Evolutionary conservation across 2,888 invertebrate species (phyloP), one percentile per base, ranked within the genome.

Genomic region (Ormyrus thymus): DNA sequence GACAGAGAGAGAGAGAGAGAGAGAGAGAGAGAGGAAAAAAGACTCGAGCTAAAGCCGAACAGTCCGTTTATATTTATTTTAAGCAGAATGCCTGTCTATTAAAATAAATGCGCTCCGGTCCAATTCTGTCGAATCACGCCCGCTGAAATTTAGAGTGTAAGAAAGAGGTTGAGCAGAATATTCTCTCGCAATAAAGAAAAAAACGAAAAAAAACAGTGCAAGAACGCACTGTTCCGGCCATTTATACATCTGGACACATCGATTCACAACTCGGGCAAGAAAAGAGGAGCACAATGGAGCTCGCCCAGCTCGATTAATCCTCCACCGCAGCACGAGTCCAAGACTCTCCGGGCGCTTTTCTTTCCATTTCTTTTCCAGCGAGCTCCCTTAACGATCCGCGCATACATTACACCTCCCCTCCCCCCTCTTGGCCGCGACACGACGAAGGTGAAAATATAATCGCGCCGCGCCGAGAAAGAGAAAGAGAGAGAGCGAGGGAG

Each of bases 361-460:
- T 71, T 76, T 66, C 48, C 61, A 43, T 68, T 76, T 74, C 74
- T 70, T 76, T 10, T 15, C 7, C 59, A 3, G 29, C 61, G 59
- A 51, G 7, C 65, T 65, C 46, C 29, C 53, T 68, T 75, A 68
- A 75, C 58, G 68, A 73, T 73, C 46, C 45, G 48, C 50, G 73
- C 65, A 73, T 73, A 65, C 58, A 58, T 66, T 59, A 74, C 64
- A 43, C 15, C 50, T 55, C 56, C n/a, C 15, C 10, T 46, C 0
- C 64, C 29, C 45, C 29, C 13, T 64, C 48, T 59, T 70, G 65
- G 75, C 59, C 61, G 59, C 29, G 29, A 29, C 29, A 65, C 15
- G 70, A 73, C 61, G 29, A 78, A 73, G 73, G 68, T 61, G 45
- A 72, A 68, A 73, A 13, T 76, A 65, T 64, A 65, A 76, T 58